Conservation (phyloP, 2,113 vertebrate species). For the Podiceps cristatus region DNA sequence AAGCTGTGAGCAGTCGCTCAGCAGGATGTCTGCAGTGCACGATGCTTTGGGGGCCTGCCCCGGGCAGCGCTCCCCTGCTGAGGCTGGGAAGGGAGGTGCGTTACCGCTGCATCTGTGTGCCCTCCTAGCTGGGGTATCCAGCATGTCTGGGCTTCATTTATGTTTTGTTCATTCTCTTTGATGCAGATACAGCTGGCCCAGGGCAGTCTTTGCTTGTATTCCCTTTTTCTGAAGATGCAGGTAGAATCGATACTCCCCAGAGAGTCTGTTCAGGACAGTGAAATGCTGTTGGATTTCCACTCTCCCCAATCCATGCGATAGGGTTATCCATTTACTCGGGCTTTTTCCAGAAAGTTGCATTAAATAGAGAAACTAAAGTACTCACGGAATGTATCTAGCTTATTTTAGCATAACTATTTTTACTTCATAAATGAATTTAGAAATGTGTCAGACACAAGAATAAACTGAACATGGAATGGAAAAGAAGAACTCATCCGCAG, state of each 20-base stretch:
- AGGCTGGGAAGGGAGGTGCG: not conserved
- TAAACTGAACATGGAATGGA: not conserved
- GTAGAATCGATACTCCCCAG: not conserved
- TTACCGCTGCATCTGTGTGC: not conserved
- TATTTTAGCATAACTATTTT: not conserved
- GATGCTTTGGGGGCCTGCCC: not conserved
- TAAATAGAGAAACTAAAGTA: not conserved
- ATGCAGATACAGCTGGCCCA: not conserved
- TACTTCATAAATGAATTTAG: not conserved
- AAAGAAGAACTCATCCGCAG: not conserved
- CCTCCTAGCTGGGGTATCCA: not conserved
- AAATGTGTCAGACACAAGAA: not conserved
- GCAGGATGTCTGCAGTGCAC: not conserved
- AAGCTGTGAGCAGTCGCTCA: not conserved
- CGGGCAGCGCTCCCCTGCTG: not conserved
- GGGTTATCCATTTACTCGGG: not conserved
- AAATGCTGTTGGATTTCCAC: not conserved
- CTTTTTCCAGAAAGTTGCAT: not conserved
- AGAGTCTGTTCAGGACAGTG: not conserved
- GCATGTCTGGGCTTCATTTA: not conserved
- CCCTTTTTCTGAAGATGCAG: not conserved
- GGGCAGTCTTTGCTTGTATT: not conserved
- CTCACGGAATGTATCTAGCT: not conserved
- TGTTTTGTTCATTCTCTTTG: not conserved
- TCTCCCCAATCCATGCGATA: not conserved